These are phyloP conservation scores for Ispidina picta DNA, from an alignment of 2,797 vertebrate genomes.

Conservation along the genomic window DNA sequence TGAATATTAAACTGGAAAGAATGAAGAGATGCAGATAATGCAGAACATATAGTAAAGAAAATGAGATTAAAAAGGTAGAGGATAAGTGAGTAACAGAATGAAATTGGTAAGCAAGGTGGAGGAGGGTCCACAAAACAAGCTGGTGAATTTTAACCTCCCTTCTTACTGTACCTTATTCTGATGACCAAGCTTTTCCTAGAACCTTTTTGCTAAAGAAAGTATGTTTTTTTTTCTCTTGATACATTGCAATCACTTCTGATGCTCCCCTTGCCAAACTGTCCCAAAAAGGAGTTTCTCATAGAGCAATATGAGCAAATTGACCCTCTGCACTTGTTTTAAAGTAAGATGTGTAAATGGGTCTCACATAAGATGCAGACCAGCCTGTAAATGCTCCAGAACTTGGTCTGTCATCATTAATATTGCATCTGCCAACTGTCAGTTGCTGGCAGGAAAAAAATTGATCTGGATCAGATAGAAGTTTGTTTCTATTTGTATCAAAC, in stretches of 20 bases:
- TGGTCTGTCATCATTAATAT: neutral
- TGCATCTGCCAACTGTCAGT: neutral
- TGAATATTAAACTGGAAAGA: neutral
- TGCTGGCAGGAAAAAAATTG: neutral
- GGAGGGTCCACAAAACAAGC: neutral
- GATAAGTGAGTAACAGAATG: neutral
- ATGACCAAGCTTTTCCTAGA: neutral
- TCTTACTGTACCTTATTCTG: neutral
- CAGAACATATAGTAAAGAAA: slow-evolving; percentile 1
- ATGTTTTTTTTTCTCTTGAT: neutral
- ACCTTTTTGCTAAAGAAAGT: neutral
- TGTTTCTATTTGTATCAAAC: neutral
- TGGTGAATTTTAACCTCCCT: neutral
- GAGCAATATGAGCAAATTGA: neutral
- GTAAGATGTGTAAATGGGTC: neutral
- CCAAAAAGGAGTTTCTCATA: neutral
- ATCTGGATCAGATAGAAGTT: neutral
- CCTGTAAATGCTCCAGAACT: neutral
- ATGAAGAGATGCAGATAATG: neutral
- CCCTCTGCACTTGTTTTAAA: neutral
- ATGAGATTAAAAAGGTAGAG: neutral
- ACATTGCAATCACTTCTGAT: neutral
- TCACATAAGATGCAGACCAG: neutral
- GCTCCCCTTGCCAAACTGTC: neutral
- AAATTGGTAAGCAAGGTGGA: neutral